Evolutionary conservation across 2,888 invertebrate genomes (phyloP).

Genomic region (Folsomia candida): DNA sequence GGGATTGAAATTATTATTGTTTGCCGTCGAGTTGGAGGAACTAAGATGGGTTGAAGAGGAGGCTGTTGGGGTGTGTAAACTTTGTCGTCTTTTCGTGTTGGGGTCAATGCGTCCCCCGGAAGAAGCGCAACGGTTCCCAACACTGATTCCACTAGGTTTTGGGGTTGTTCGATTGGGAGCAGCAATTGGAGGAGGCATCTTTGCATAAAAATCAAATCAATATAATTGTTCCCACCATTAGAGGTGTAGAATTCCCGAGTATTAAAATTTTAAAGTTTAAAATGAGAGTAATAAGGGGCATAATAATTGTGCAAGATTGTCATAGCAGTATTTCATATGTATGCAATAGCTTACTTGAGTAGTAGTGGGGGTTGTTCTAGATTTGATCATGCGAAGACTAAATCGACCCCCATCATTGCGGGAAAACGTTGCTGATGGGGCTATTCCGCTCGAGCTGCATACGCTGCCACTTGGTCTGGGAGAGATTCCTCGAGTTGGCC

Average conservation of each 20-base stretch:
- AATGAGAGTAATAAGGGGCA: too few relatives aligned
- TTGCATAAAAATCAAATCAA: background rate
- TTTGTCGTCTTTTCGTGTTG: background rate
- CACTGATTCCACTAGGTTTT: background rate
- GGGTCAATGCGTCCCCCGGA: background rate
- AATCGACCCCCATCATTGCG: slow-evolving; percentile 65
- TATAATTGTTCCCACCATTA: background rate
- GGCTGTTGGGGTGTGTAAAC: background rate
- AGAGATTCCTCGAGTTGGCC: slow-evolving; percentile 30
- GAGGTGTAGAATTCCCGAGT: background rate
- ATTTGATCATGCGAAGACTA: slow-evolving; percentile 60
- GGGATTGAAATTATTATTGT: background rate
- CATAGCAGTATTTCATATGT: too few relatives aligned
- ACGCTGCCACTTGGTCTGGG: slow-evolving; percentile 25
- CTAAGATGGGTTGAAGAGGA: too few relatives aligned
- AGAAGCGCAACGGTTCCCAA: background rate
- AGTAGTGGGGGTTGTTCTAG: too few relatives aligned
- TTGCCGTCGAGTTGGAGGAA: too few relatives aligned
- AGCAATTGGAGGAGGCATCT: background rate
- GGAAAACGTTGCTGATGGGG: slow-evolving; percentile 54
- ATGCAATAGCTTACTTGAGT: too few relatives aligned
- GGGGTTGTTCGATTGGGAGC: background rate
- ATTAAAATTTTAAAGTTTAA: too few relatives aligned
- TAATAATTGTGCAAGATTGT: too few relatives aligned
- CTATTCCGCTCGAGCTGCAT: too few relatives aligned